Evolutionary conservation across 2,888 invertebrate species (phyloP).

Genomic region (Mayetiola destructor): DNA sequence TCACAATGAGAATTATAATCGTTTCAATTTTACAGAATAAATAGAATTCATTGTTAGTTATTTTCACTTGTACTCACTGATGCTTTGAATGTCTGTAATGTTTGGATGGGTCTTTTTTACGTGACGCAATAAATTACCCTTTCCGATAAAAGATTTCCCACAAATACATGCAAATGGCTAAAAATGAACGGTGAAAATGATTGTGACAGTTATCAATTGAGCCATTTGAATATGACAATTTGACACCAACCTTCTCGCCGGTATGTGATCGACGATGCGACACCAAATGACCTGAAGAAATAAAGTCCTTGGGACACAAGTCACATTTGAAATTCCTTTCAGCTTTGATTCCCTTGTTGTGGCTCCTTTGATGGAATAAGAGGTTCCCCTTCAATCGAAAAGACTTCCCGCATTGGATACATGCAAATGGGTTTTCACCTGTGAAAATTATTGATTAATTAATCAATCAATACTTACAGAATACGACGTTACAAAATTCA

Average conservation of each 20-base stretch:
- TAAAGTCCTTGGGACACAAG: conserved; percentile 52
- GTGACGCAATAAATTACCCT: conserved; percentile 62
- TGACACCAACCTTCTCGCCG: too few species aligned
- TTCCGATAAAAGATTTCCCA: conserved; percentile 65
- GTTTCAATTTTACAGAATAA: not conserved
- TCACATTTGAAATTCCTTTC: conserved; percentile 62
- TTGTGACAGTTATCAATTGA: too few species aligned
- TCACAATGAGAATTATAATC: not conserved
- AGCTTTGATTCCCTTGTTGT: conserved; percentile 55
- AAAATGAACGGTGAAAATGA: too few species aligned
- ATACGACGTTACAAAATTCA: not conserved
- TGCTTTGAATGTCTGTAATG: conserved; percentile 15
- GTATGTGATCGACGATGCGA: conserved; percentile 70
- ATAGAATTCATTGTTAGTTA: too few species aligned
- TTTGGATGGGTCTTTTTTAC: conserved; percentile 53
- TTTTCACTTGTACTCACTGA: conserved; percentile 1
- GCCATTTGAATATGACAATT: too few species aligned
- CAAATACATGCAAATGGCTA: conserved; percentile 51
- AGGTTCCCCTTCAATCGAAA: conserved; percentile 74
- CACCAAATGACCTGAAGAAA: conserved; percentile 48
- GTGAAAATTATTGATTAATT: conserved; percentile 28
- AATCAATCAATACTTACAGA: not conserved
- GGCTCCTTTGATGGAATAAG: conserved; percentile 73
- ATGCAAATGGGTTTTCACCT: conserved; percentile 68
- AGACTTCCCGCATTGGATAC: conserved; percentile 73